phyloP scores from a whole-genome alignment of 2,888 invertebrate species.

The Megalurothrips usitatus region DNA sequence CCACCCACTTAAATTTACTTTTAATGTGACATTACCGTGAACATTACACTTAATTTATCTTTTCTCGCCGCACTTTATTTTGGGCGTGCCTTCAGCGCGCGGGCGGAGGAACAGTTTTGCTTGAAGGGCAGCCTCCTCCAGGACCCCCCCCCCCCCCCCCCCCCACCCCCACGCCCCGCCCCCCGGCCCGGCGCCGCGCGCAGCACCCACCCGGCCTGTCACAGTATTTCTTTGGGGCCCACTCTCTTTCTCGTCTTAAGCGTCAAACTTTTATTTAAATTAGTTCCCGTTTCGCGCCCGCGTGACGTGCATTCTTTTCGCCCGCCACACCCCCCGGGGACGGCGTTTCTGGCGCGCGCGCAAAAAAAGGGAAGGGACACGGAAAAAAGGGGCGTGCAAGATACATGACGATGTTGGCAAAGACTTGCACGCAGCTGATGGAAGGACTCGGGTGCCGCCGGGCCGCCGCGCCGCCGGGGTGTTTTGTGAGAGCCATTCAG shows the following conservation, averaged over 20 bases:
- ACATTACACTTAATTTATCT: conserved; percentile 25
- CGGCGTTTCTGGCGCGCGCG: not conserved
- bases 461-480: not conserved
- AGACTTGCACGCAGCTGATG: conserved; percentile 6
- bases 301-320: conserved; percentile 10
- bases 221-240: conserved; percentile 12
- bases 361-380: not conserved
- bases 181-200: not conserved
- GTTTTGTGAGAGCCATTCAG: conserved; percentile 18
- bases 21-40: conserved; percentile 26
- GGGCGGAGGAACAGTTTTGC: conserved; percentile 2
- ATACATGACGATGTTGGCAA: conserved; percentile 20
- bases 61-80: conserved; percentile 26
- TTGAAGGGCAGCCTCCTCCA: not conserved
- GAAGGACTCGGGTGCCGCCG: not conserved
- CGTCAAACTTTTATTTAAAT: conserved; percentile 25
- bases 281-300: conserved; percentile 3
- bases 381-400: not conserved
- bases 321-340: not conserved
- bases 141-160: not conserved
- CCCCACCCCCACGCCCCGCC: not conserved
- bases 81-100: not conserved
- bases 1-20: conserved; percentile 26
- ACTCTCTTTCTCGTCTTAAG: conserved; percentile 22
- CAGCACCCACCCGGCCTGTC: not conserved